Evolutionary conservation across 92 coral and sea anemone species (phyloP).

Genomic region (Parazoanthus darwini): DNA sequence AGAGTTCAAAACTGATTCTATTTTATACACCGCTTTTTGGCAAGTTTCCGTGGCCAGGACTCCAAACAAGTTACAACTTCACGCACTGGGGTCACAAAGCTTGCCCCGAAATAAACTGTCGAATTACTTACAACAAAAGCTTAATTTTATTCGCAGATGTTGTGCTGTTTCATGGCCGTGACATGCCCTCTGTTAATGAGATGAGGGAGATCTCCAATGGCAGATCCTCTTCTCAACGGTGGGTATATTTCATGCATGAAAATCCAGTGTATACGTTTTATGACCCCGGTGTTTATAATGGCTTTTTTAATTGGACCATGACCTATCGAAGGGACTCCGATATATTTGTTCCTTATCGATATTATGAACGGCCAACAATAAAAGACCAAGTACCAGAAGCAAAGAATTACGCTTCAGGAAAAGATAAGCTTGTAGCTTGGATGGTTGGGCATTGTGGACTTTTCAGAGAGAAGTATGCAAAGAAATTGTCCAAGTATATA

Average conservation of each 20-base stretch:
- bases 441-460: constrained; percentile 75
- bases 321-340: constrained; percentile 90
- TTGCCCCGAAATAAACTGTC: constrained; percentile 66
- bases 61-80: constrained; percentile 63
- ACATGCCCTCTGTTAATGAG: constrained; percentile 57
- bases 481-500: constrained; percentile 54
- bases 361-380: constrained; percentile 49
- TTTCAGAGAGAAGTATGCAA: constrained; percentile 63
- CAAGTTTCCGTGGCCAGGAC: constrained; percentile 76
- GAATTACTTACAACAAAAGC: constrained; percentile 67
- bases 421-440: constrained; percentile 85
- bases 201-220: constrained; percentile 47
- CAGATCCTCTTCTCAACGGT: constrained; percentile 64
- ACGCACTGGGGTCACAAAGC: constrained; percentile 67
- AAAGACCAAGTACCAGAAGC: constrained; percentile 31
- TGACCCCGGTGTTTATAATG: constrained; percentile 60
- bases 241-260: constrained; percentile 89
- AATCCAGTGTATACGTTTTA: constrained; percentile 62
- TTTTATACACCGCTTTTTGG: constrained; percentile 84
- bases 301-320: constrained; percentile 95
- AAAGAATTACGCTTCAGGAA: constrained; percentile 64
- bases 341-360: constrained; percentile 79
- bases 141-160: constrained; percentile 72
- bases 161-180: constrained; percentile 87
- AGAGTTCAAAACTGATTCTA: constrained; percentile 60